phyloP scores from a whole-genome alignment of 1,140 invertebrate genomes.

The Luehdorfia chinensis region DNA sequence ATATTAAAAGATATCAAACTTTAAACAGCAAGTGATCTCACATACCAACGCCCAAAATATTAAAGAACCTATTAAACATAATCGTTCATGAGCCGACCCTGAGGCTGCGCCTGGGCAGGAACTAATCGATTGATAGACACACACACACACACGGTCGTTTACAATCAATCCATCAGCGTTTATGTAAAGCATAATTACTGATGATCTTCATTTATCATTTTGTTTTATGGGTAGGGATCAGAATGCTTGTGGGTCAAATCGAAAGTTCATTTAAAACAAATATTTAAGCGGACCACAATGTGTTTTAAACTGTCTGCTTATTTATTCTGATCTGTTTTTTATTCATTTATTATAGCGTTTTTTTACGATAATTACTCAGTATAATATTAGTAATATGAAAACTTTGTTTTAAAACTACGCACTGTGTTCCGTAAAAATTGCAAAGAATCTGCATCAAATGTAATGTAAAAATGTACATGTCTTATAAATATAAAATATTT shows the following conservation, averaged over 20 bases:
- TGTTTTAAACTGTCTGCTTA: too few species aligned
- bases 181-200: slow-evolving; percentile 68
- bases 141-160: slow-evolving; percentile 62
- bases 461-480: too few species aligned
- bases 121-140: slow-evolving; percentile 68
- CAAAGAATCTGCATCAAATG: too few species aligned
- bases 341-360: too few species aligned
- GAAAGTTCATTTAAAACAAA: slow-evolving; percentile 42
- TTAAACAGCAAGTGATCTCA: slow-evolving; percentile 37
- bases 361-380: too few species aligned
- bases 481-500: too few species aligned
- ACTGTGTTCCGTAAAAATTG: too few species aligned
- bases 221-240: slow-evolving; percentile 62
- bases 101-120: slow-evolving; percentile 43
- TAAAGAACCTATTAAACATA: slow-evolving; percentile 69
- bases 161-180: slow-evolving; percentile 74
- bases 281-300: too few species aligned
- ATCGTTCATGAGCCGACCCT: slow-evolving; percentile 51
- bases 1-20: slow-evolving; percentile 27
- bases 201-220: slow-evolving; percentile 74
- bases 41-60: slow-evolving; percentile 54
- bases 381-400: too few species aligned
- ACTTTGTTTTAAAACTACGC: too few species aligned
- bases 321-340: too few species aligned
- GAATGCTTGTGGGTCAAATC: slow-evolving; percentile 56